Evolutionary conservation across 2,113 vertebrate genomes (phyloP).

Genomic region (Penelope pileata): DNA sequence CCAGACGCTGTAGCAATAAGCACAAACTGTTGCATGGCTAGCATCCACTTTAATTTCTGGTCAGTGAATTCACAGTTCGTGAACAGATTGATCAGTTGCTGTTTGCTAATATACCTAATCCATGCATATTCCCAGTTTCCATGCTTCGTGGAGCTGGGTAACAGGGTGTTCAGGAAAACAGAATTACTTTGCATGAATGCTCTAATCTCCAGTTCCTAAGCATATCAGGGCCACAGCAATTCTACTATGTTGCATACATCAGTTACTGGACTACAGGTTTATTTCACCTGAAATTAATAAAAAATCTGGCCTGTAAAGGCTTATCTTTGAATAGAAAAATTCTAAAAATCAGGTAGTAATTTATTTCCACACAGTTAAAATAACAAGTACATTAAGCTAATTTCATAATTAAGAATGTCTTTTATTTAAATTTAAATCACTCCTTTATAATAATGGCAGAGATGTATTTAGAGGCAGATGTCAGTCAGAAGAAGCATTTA

Average conservation of each 20-base stretch:
- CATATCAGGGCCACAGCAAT: background rate
- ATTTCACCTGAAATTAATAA: background rate
- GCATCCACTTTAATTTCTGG: conserved; percentile 16
- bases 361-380: conserved; percentile 16
- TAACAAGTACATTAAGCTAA: background rate
- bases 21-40: background rate
- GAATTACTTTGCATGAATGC: conserved; percentile 61
- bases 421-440: background rate
- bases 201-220: conserved; percentile 38
- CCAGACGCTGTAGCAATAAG: background rate
- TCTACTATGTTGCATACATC: background rate
- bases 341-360: background rate
- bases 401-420: conserved; percentile 7
- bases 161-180: conserved; percentile 16
- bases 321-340: background rate
- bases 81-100: conserved; percentile 34
- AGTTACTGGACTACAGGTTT: background rate
- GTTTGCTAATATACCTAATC: conserved; percentile 53
- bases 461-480: background rate
- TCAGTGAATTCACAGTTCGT: conserved; percentile 7
- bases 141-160: background rate
- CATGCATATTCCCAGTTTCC: background rate
- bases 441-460: background rate
- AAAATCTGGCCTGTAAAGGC: background rate
- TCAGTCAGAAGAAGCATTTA: conserved; percentile 2